Evolutionary conservation across 2,797 vertebrate genomes (phyloP).

Genomic region (Gymnoscopelus braueri): DNA sequence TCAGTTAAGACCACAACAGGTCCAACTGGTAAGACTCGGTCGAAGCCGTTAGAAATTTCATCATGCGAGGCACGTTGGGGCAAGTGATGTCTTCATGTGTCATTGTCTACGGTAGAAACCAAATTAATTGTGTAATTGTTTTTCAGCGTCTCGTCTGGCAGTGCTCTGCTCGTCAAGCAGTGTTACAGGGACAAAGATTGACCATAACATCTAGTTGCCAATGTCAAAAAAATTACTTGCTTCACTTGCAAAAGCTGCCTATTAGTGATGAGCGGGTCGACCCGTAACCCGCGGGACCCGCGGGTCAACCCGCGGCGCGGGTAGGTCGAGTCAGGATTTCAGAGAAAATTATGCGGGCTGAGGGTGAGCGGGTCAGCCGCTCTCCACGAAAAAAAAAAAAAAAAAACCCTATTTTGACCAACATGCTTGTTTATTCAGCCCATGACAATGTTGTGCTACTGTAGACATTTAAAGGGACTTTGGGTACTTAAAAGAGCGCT

Average conservation of each 20-base stretch:
- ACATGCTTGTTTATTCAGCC: too few relatives aligned
- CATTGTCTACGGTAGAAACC: conserved; percentile 35
- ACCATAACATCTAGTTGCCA: conserved; percentile 1
- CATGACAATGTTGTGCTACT: too few relatives aligned
- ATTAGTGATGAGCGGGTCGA: too few relatives aligned
- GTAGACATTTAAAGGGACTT: too few relatives aligned
- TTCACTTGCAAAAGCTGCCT: conserved; percentile 12
- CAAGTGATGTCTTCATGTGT: conserved; percentile 49
- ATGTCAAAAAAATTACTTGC: conserved; percentile 37
- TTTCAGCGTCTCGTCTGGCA: conserved; percentile 29
- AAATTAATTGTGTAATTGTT: conserved; percentile 65
- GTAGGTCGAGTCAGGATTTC: too few relatives aligned
- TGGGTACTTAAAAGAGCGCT: too few relatives aligned
- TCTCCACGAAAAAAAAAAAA: too few relatives aligned
- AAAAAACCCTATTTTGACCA: too few relatives aligned
- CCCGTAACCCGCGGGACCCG: too few relatives aligned
- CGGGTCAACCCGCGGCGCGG: too few relatives aligned
- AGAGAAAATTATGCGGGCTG: too few relatives aligned
- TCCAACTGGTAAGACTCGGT: conserved; percentile 63
- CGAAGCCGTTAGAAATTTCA: conserved; percentile 40
- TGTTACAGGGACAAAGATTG: background rate
- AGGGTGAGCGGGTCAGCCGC: too few relatives aligned
- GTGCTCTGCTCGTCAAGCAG: background rate
- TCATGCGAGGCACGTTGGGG: conserved; percentile 55
- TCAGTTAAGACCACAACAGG: conserved; percentile 57